Evolutionary conservation across 2,797 vertebrate genomes (phyloP).

Genomic region (Anguilla megastoma): DNA sequence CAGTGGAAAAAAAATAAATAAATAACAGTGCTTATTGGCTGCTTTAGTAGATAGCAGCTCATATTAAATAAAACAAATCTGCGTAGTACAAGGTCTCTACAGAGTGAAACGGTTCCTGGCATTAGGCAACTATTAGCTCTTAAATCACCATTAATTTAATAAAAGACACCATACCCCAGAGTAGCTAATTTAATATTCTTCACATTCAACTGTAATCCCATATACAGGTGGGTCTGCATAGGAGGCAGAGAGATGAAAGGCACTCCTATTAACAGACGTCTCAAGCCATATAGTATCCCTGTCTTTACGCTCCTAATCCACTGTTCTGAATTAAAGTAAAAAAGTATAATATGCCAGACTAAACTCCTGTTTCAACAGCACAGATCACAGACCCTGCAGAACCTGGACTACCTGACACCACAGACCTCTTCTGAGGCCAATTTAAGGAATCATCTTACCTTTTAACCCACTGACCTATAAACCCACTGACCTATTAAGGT

Average conservation of each 20-base stretch:
- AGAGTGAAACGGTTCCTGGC: not conserved
- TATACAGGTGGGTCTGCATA: not conserved
- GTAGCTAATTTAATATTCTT: not conserved
- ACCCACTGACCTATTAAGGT: not conserved
- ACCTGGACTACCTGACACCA: not conserved
- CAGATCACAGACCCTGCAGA: not conserved
- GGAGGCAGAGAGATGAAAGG: not conserved
- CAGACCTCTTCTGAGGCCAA: not conserved
- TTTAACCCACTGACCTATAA: not conserved
- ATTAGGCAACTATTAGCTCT: not conserved
- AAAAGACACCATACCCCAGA: not conserved
- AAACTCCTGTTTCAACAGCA: not conserved
- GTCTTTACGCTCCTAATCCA: not conserved
- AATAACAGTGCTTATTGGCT: not conserved
- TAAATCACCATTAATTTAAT: not conserved
- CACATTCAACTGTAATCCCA: slow-evolving; percentile 2
- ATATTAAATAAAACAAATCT: not conserved
- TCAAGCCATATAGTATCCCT: not conserved
- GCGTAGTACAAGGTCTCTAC: not conserved
- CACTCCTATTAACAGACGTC: not conserved
- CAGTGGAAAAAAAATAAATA: not conserved
- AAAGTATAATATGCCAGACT: not conserved
- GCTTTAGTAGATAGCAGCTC: not conserved
- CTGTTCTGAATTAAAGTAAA: not conserved
- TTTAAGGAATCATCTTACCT: slow-evolving; percentile 1